Conservation (phyloP, 2,113 vertebrate genomes). For the Megalops atlanticus region DNA sequence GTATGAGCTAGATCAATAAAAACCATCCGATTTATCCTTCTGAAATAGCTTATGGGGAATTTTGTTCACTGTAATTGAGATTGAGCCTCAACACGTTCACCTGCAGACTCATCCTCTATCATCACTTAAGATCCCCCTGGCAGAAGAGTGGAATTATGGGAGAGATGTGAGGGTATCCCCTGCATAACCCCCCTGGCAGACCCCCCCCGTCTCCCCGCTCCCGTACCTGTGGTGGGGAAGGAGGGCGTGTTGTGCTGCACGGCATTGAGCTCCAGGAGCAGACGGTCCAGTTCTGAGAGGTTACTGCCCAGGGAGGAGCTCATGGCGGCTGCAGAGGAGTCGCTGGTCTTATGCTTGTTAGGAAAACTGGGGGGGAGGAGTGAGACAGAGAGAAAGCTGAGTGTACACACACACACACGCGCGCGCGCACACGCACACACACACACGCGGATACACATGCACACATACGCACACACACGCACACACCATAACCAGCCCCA, state of each 20-base stretch:
- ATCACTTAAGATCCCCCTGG: too few species aligned
- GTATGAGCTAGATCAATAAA: too few species aligned
- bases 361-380: conserved; percentile 78
- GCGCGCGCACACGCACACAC: not conserved
- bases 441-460: not conserved
- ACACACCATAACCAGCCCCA: not conserved
- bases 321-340: conserved; percentile 85
- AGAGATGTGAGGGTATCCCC: not conserved
- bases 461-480: not conserved
- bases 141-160: not conserved
- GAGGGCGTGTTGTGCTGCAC: conserved; percentile 85
- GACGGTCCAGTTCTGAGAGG: conserved; percentile 92
- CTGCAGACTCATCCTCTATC: too few species aligned
- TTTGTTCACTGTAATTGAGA: too few species aligned
- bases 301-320: conserved; percentile 90
- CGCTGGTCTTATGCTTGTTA: conserved; percentile 91
- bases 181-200: too few species aligned
- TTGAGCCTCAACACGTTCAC: too few species aligned
- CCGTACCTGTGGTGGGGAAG: conserved; percentile 69
- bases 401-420: not conserved
- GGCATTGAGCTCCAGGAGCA: conserved; percentile 91
- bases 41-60: too few species aligned
- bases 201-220: too few species aligned
- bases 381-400: not conserved
- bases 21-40: too few species aligned